Percentiles rank a stretch among this genome's conserved stretches.
These are phyloP conservation scores for Patiria miniata DNA, from an alignment of 35 echinoderm and acorn worm genomes.

Conservation along the genomic window DNA sequence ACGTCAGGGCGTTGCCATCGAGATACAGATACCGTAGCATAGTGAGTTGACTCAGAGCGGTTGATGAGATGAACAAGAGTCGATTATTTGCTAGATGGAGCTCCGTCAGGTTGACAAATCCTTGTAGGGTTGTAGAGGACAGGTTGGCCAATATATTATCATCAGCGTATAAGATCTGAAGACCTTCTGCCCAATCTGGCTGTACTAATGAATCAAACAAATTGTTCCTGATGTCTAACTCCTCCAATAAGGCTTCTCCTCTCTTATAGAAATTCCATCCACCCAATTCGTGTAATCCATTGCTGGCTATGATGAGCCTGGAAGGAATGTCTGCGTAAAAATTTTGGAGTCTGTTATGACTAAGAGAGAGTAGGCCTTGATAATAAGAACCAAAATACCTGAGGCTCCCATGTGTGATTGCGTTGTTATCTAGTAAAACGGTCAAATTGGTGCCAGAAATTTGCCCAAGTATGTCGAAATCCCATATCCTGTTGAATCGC, in stretches of 20 bases:
- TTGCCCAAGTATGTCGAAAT: too few relatives aligned
- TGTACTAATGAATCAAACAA: background rate
- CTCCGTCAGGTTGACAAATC: conserved; percentile 16
- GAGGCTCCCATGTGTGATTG: too few relatives aligned
- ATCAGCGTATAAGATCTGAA: background rate
- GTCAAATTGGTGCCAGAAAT: too few relatives aligned
- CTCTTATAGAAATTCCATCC: too few relatives aligned
- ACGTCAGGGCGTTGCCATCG: conserved; percentile 5
- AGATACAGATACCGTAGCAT: background rate
- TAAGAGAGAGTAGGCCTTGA: too few relatives aligned
- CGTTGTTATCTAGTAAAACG: too few relatives aligned
- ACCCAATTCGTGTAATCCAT: too few relatives aligned
- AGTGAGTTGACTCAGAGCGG: conserved; percentile 1
- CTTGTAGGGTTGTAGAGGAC: background rate
- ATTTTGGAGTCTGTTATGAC: too few relatives aligned
- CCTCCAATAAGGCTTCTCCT: background rate
- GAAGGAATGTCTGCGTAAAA: too few relatives aligned
- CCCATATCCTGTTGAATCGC: background rate
- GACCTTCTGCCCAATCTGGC: background rate
- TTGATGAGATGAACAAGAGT: background rate
- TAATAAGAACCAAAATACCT: too few relatives aligned
- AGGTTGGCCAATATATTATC: background rate
- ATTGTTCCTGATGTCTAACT: background rate
- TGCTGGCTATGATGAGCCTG: too few relatives aligned
- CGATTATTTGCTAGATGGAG: conserved; percentile 14